phyloP scores from a whole-genome alignment of 2,113 vertebrate genomes.

The Myanophis thanlyinensis region DNA sequence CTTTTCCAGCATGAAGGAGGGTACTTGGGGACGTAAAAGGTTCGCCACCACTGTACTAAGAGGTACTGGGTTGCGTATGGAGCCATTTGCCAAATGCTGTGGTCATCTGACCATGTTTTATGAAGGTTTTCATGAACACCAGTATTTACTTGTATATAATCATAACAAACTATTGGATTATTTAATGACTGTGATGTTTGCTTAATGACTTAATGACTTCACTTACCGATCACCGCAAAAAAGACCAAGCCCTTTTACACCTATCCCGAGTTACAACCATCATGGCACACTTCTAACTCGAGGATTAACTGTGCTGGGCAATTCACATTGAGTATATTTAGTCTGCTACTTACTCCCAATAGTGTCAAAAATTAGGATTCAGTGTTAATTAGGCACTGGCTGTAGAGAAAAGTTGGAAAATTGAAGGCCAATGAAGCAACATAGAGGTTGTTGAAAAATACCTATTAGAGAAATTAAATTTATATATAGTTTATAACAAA shows the following conservation, averaged over 20 bases:
- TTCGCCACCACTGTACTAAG: too few species aligned
- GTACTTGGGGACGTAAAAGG: too few species aligned
- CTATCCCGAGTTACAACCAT: neutral
- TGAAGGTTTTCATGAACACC: neutral
- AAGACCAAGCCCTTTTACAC: neutral
- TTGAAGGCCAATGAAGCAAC: neutral
- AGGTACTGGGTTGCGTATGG: neutral
- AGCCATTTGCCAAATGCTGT: neutral
- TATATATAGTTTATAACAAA: slow-evolving; percentile 1
- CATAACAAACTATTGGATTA: neutral
- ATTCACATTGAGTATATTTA: neutral
- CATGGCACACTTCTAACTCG: neutral
- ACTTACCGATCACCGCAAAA: neutral
- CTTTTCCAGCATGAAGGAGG: too few species aligned
- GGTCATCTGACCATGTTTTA: neutral
- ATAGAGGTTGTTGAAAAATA: slow-evolving; percentile 7
- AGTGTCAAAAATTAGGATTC: slow-evolving; percentile 5
- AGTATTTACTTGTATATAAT: neutral
- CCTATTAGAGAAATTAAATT: slow-evolving; percentile 1
- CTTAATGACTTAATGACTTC: neutral
- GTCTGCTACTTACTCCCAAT: neutral
- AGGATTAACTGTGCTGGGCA: neutral
- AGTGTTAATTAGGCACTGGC: slow-evolving; percentile 2
- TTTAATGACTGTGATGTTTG: neutral
- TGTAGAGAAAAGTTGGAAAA: slow-evolving; percentile 18